Percentiles rank a stretch among this genome's conserved stretches.
Conservation (phyloP, 2,888 invertebrate species). For the Eristalis arbustorum region DNA sequence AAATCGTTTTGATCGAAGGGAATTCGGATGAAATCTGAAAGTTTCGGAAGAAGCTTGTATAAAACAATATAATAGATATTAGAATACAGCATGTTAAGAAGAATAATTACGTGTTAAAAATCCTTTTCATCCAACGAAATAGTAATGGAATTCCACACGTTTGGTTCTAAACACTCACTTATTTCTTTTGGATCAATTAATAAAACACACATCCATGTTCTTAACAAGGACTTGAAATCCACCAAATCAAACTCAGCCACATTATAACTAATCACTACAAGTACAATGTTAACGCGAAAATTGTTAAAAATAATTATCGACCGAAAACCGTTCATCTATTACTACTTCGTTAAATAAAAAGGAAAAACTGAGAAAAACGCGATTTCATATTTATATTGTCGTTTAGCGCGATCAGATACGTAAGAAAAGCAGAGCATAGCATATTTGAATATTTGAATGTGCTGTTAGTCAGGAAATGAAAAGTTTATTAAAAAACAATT, state of each 20-base stretch:
- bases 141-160: slow-evolving; percentile 56
- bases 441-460: not conserved
- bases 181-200: slow-evolving; percentile 17
- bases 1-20: slow-evolving; percentile 18
- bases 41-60: not conserved
- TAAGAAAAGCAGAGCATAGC: slow-evolving; percentile 1
- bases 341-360: slow-evolving; percentile 72
- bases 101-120: slow-evolving; percentile 70
- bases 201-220: slow-evolving; percentile 39
- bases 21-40: slow-evolving; percentile 29
- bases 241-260: not conserved
- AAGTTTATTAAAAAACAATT: slow-evolving; percentile 12
- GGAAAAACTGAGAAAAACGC: slow-evolving; percentile 44
- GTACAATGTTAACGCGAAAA: slow-evolving; percentile 14
- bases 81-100: slow-evolving; percentile 35
- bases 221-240: not conserved
- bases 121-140: slow-evolving; percentile 69
- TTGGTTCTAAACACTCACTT: slow-evolving; percentile 21
- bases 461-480: not conserved
- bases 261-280: slow-evolving; percentile 25
- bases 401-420: slow-evolving; percentile 11
- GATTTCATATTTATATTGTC: not conserved
- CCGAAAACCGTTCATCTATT: slow-evolving; percentile 67
- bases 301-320: slow-evolving; percentile 9
- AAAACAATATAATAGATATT: slow-evolving; percentile 5